These are phyloP conservation scores for Acanthis flammea DNA, from an alignment of 2,797 vertebrate species.

Conservation along the genomic window DNA sequence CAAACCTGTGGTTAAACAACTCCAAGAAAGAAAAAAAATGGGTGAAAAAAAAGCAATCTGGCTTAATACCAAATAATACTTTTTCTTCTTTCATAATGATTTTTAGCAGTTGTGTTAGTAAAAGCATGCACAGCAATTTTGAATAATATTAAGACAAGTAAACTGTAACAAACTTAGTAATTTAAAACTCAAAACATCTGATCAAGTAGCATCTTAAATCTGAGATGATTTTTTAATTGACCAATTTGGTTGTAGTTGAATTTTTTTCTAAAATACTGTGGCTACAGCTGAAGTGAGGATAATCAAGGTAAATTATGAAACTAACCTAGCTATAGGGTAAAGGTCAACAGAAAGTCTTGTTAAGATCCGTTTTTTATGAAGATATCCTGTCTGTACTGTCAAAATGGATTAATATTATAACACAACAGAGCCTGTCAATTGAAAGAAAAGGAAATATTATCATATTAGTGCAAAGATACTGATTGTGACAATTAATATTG, in stretches of 20 bases:
- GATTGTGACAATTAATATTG: neutral
- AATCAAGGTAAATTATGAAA: constrained; percentile 39
- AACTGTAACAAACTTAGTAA: neutral
- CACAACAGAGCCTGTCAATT: neutral
- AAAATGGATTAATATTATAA: constrained; percentile 19
- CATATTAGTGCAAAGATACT: neutral
- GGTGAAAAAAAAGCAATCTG: neutral
- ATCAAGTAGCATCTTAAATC: neutral
- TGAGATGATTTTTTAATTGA: neutral
- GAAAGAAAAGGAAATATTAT: neutral
- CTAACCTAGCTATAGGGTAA: neutral
- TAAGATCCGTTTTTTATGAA: constrained; percentile 11
- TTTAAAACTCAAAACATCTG: neutral
- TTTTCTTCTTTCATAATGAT: neutral
- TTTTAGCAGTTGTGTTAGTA: neutral
- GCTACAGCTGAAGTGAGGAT: neutral
- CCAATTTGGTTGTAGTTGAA: neutral
- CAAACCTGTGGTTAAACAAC: neutral
- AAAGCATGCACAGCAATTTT: neutral
- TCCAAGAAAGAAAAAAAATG: neutral
- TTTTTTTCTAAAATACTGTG: neutral
- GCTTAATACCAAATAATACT: neutral
- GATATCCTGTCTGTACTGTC: constrained; percentile 6
- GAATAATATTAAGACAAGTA: neutral
- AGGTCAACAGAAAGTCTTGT: constrained; percentile 26